Percentiles rank a stretch among this genome's conserved stretches.
These are phyloP conservation scores for Adoxophyes honmai DNA, from an alignment of 1,140 invertebrate species.

Conservation along the genomic window DNA sequence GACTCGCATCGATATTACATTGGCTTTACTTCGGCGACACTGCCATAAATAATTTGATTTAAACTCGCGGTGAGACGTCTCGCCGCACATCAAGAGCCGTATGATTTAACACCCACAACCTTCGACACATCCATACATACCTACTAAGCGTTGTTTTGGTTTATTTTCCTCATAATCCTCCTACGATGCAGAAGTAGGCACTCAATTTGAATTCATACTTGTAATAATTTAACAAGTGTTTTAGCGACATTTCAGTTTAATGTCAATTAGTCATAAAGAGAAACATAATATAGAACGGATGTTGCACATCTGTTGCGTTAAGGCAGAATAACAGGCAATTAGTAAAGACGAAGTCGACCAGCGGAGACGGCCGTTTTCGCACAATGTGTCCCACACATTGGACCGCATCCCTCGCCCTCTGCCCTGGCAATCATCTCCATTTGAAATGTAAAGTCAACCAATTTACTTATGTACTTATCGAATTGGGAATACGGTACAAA, in stretches of 20 bases:
- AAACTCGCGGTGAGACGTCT: slow-evolving; percentile 24
- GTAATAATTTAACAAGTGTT: slow-evolving; percentile 11
- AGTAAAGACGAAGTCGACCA: slow-evolving; percentile 45
- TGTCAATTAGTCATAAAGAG: slow-evolving; percentile 33
- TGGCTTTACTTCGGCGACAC: slow-evolving; percentile 19
- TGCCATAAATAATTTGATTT: slow-evolving; percentile 41
- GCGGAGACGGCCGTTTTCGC: slow-evolving; percentile 43
- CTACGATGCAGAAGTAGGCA: neutral
- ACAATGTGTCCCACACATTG: slow-evolving; percentile 65
- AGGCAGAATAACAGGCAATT: slow-evolving; percentile 70
- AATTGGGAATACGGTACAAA: too few relatives aligned
- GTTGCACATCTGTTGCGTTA: slow-evolving; percentile 68
- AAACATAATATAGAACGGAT: slow-evolving; percentile 50
- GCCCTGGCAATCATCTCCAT: slow-evolving; percentile 6
- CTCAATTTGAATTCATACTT: neutral
- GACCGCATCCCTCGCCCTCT: slow-evolving; percentile 33
- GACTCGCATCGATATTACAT: neutral
- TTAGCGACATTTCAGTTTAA: slow-evolving; percentile 31
- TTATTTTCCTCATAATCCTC: neutral
- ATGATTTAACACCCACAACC: slow-evolving; percentile 33
- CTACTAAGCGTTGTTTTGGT: slow-evolving; percentile 19
- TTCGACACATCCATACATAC: neutral
- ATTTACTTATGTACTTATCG: too few relatives aligned
- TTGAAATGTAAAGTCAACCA: neutral
- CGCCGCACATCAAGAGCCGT: slow-evolving; percentile 21